Percentiles rank a stretch among this genome's conserved stretches.
Conservation (phyloP, 2,113 vertebrate genomes). For the Mobula hypostoma region DNA sequence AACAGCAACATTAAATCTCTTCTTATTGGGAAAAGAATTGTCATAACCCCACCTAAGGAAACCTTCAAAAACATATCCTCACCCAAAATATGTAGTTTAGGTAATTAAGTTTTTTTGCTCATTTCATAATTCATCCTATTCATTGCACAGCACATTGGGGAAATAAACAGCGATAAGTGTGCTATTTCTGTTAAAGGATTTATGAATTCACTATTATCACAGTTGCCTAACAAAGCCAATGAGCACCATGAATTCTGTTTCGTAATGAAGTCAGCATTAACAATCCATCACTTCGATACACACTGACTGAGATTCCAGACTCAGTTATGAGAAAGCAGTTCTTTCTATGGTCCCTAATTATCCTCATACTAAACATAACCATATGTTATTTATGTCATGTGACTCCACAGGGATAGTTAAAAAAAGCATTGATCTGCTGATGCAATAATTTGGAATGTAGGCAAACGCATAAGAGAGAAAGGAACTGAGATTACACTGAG, state of each 20-base stretch:
- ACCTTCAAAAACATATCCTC: neutral
- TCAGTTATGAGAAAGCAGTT: neutral
- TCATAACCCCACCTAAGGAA: neutral
- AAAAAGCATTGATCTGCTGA: neutral
- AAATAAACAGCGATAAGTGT: neutral
- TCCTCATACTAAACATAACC: neutral
- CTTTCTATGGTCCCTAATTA: neutral
- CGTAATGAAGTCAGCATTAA: neutral
- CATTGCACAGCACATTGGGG: too few species aligned
- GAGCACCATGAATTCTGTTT: neutral
- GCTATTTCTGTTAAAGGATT: neutral
- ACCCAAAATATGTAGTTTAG: neutral
- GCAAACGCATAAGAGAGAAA: too few species aligned
- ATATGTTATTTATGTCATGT: neutral
- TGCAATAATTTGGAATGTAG: too few species aligned
- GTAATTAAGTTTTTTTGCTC: neutral
- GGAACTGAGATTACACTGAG: too few species aligned
- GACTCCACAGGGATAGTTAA: neutral
- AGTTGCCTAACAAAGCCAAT: neutral
- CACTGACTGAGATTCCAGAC: neutral
- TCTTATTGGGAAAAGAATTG: neutral
- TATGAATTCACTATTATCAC: neutral
- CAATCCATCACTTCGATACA: neutral
- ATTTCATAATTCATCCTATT: neutral
- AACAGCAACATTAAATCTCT: neutral